Base-by-base conservation (phyloP, 2,888 invertebrate species). In the Dasypolia templi region DNA sequence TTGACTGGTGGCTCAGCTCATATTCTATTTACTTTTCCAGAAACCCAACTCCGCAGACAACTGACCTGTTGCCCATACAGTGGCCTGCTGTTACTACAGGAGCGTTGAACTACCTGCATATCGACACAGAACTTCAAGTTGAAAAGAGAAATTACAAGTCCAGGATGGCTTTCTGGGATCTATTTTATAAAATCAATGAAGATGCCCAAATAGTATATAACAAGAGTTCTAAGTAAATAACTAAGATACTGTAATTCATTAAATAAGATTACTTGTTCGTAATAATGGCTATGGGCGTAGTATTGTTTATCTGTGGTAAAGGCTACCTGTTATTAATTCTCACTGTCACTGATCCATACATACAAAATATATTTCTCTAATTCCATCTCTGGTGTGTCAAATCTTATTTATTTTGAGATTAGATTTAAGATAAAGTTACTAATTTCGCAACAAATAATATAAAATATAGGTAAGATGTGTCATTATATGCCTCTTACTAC, bases 141-240 rank as follows among this genome's bases (percentile, higher is more conserved):
- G 75, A 87, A 51, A 83, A 80, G 44, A 87, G 91, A 68, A 85
- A 82, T 68, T 87, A 88, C 58, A 86, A 89, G 22, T 78, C 83
- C 12, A 86, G 91, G 72, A 89, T 91, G 81, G 84, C 91, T 35
- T 88, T 91, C 73, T 91, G 91, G 91, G 87, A 91, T 67, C 66
- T 91, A 19, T 90, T 91, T 79, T 91, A 89, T 49, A 88, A 83
- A 80, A 61, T 89, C 0, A 88, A 89, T 62, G 76, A 75, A 77
- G 74, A 83, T 9, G 67, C 71, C 4, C 84, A 86, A 79, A 68
- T 81, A 12, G 82, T 86, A 44, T 89, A 82, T 46, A 32, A 65
- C 11, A 39, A 66, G 7, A 82, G 12, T 44, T 35, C 42, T n/a
- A 61, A 72, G 11, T 72, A 72, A 63, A 29, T n/a, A 39, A n/a